Percentiles rank a stretch among this genome's conserved stretches.
Evolutionary conservation across 2,113 vertebrate species (phyloP).

Genomic region (Hymenochirus boettgeri): DNA sequence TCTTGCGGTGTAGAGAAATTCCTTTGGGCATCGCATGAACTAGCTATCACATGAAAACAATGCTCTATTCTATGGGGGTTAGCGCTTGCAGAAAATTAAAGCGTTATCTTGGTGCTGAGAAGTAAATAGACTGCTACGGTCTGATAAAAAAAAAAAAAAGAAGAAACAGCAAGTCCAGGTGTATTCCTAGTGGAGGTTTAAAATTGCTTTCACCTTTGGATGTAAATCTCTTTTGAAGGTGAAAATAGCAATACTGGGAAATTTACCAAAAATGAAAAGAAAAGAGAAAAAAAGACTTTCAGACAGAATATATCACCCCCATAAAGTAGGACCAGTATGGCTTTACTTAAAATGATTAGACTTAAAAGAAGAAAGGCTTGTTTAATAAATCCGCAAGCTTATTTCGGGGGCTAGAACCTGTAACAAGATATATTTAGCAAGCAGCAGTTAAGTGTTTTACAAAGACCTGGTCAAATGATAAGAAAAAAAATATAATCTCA

Average conservation of each 20-base stretch:
- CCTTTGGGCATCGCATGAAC: constrained; percentile 44
- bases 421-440: constrained; percentile 39
- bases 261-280: too few relatives aligned
- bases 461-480: neutral
- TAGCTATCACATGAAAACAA: constrained; percentile 48
- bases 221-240: constrained; percentile 60
- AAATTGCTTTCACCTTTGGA: constrained; percentile 57
- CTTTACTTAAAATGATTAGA: constrained; percentile 41
- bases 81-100: constrained; percentile 54
- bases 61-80: constrained; percentile 42
- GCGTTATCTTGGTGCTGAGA: constrained; percentile 50
- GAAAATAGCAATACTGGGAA: constrained; percentile 52
- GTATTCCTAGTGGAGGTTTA: constrained; percentile 56
- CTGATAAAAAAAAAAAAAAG: constrained; percentile 54
- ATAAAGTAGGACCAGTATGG: constrained; percentile 49
- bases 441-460: neutral
- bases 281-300: too few relatives aligned
- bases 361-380: constrained; percentile 34
- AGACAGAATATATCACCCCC: too few relatives aligned
- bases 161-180: constrained; percentile 56
- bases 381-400: constrained; percentile 30
- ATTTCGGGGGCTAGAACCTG: constrained; percentile 20
- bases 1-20: constrained; percentile 39
- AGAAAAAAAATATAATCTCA: constrained; percentile 2
- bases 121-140: constrained; percentile 54